Evolutionary conservation across 2,888 invertebrate species (phyloP).

Genomic region (Chamaedrilus cognettii): DNA sequence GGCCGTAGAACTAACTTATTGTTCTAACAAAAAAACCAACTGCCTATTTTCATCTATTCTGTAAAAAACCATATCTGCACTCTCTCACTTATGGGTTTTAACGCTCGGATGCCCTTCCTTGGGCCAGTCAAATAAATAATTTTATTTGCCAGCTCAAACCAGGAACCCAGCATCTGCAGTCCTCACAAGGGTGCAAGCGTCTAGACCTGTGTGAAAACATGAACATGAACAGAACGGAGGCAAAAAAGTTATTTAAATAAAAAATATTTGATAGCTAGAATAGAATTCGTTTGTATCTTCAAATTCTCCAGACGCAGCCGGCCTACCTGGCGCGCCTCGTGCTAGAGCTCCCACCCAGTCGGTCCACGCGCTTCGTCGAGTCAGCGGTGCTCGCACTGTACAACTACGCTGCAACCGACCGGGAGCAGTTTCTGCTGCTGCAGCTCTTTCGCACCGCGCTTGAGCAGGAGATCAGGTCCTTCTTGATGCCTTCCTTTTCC

Average conservation of each 20-base stretch:
- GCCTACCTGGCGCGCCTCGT: slow-evolving; percentile 73
- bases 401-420: slow-evolving; percentile 74
- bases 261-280: neutral
- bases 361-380: slow-evolving; percentile 73
- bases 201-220: no score
- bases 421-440: slow-evolving; percentile 75
- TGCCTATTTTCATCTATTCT: no score
- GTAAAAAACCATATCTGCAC: no score
- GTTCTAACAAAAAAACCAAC: no score
- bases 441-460: slow-evolving; percentile 73
- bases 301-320: slow-evolving; percentile 76
- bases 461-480: slow-evolving; percentile 73
- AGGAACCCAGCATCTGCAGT: neutral
- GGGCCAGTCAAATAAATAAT: no score
- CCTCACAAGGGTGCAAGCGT: no score
- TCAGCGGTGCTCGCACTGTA: slow-evolving; percentile 75
- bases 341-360: slow-evolving; percentile 73
- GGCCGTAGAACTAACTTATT: no score
- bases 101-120: no score
- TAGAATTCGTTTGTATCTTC: no score
- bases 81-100: no score
- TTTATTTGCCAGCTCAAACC: neutral
- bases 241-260: neutral
- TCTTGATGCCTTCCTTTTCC: no score
- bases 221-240: neutral